Evolutionary conservation across 53 echinoderm and acorn worm genomes (phyloP).

Genomic region (Pentamera pediparva): DNA sequence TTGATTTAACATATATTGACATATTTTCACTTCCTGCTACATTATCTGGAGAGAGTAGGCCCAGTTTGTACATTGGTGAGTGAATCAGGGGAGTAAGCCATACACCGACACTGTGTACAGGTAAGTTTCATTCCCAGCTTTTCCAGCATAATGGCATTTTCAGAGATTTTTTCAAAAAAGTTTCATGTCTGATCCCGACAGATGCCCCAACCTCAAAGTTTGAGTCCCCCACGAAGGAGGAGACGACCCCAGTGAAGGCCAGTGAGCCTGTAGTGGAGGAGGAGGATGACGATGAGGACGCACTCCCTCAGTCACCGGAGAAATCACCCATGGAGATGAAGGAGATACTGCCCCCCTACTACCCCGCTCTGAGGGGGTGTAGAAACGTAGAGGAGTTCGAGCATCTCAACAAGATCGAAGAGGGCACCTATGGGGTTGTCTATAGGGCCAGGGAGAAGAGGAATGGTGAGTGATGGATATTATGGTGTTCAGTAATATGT

Average conservation of each 20-base stretch:
- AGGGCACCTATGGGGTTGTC: slow-evolving; percentile 96
- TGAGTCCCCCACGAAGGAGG: slow-evolving; percentile 54
- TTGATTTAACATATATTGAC: too few species aligned
- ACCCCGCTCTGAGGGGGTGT: slow-evolving; percentile 88
- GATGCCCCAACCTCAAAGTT: slow-evolving; percentile 37
- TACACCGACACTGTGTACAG: too few species aligned
- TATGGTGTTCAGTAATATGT: too few species aligned
- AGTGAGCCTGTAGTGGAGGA: background rate
- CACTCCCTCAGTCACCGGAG: slow-evolving; percentile 66
- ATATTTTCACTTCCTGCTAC: too few species aligned
- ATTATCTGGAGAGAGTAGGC: too few species aligned
- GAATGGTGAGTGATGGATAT: slow-evolving; percentile 55
- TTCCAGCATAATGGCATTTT: too few species aligned
- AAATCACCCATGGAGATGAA: slow-evolving; percentile 78
- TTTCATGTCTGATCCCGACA: too few species aligned
- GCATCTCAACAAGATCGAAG: slow-evolving; percentile 91
- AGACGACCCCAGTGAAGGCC: slow-evolving; percentile 2
- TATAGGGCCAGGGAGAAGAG: slow-evolving; percentile 95
- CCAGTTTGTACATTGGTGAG: too few species aligned
- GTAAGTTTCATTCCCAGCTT: too few species aligned
- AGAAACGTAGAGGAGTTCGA: slow-evolving; percentile 95
- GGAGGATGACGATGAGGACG: slow-evolving; percentile 27
- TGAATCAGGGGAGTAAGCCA: too few species aligned
- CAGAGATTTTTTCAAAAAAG: too few species aligned
- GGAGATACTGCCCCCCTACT: slow-evolving; percentile 75